phyloP scores from a whole-genome alignment of 1,140 invertebrate genomes.

The Capitella teleta region DNA sequence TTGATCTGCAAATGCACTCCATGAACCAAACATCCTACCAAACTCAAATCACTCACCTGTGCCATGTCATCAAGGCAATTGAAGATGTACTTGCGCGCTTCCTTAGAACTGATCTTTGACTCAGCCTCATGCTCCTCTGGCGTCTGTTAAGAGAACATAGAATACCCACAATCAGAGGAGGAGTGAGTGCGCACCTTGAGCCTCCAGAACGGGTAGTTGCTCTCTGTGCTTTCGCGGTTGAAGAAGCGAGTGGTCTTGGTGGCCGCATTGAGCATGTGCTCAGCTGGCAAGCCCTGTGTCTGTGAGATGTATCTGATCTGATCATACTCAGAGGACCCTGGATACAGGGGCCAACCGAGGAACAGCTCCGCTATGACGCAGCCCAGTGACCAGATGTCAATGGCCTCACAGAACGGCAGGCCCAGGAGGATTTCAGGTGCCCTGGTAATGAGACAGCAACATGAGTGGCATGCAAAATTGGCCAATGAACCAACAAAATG shows the following conservation, averaged over 20 bases:
- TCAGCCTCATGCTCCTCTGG: slow-evolving; percentile 96
- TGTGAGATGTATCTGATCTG: slow-evolving; percentile 86
- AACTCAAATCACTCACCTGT: too few relatives aligned
- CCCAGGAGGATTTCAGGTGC: slow-evolving; percentile 98
- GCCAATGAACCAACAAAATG: too few relatives aligned
- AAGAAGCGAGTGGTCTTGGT: slow-evolving; percentile 99
- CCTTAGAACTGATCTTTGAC: slow-evolving; percentile 96
- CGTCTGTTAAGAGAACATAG: slow-evolving; percentile 59
- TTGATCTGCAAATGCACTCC: too few relatives aligned
- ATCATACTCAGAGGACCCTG: slow-evolving; percentile 98
- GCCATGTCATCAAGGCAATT: slow-evolving; percentile 99
- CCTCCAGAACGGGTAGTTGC: slow-evolving; percentile 94
- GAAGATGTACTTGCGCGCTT: slow-evolving; percentile 98
- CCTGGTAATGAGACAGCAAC: slow-evolving; percentile 41
- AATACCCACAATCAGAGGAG: too few relatives aligned
- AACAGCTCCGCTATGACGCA: slow-evolving; percentile 99
- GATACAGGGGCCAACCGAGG: slow-evolving; percentile 98
- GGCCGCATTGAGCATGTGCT: slow-evolving; percentile 97
- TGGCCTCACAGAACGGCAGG: slow-evolving; percentile 96
- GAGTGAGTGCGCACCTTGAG: slow-evolving; percentile 55
- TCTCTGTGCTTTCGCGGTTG: slow-evolving; percentile 82
- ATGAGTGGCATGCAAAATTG: too few relatives aligned
- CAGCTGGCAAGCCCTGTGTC: slow-evolving; percentile 87
- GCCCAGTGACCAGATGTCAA: slow-evolving; percentile 99
- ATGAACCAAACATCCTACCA: too few relatives aligned